phyloP scores from a whole-genome alignment of 2,888 invertebrate genomes.

The Tribolium freemani region DNA sequence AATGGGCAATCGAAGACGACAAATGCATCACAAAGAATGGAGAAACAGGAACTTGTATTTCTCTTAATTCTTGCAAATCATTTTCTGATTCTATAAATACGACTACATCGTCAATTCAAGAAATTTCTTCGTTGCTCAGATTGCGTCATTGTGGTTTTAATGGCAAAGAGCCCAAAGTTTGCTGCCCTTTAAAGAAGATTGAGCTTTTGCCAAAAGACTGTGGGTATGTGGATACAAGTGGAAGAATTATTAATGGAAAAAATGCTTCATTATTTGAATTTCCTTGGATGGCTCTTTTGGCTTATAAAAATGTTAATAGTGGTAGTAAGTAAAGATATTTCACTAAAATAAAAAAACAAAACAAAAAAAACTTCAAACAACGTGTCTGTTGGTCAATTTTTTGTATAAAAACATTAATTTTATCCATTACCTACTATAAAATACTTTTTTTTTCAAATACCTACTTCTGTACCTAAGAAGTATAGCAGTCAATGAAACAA shows the following conservation, averaged over 20 bases:
- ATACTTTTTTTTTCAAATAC: too few relatives aligned
- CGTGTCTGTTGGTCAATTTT: too few relatives aligned
- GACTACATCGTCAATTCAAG: neutral
- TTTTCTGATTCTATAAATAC: slow-evolving; percentile 9
- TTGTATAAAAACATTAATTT: too few relatives aligned
- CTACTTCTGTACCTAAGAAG: too few relatives aligned
- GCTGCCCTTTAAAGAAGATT: slow-evolving; percentile 57
- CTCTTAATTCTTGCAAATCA: slow-evolving; percentile 53
- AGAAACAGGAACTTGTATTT: slow-evolving; percentile 62
- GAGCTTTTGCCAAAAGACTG: slow-evolving; percentile 69
- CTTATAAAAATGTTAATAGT: slow-evolving; percentile 66
- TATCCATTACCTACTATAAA: too few relatives aligned
- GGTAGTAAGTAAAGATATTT: slow-evolving; percentile 31
- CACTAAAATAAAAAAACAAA: neutral
- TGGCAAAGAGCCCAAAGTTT: slow-evolving; percentile 1
- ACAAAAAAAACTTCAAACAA: too few relatives aligned
- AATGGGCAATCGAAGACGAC: slow-evolving; percentile 55
- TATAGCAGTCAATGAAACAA: too few relatives aligned
- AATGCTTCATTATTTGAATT: slow-evolving; percentile 75
- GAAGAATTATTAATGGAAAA: slow-evolving; percentile 75
- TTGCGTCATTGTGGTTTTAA: slow-evolving; percentile 31
- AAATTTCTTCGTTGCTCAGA: slow-evolving; percentile 39
- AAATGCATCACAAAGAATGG: slow-evolving; percentile 62
- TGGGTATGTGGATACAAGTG: slow-evolving; percentile 69
- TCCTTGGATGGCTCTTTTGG: slow-evolving; percentile 84